Base-by-base conservation (phyloP, 1,140 invertebrate genomes). In the Anoplophora glabripennis region DNA sequence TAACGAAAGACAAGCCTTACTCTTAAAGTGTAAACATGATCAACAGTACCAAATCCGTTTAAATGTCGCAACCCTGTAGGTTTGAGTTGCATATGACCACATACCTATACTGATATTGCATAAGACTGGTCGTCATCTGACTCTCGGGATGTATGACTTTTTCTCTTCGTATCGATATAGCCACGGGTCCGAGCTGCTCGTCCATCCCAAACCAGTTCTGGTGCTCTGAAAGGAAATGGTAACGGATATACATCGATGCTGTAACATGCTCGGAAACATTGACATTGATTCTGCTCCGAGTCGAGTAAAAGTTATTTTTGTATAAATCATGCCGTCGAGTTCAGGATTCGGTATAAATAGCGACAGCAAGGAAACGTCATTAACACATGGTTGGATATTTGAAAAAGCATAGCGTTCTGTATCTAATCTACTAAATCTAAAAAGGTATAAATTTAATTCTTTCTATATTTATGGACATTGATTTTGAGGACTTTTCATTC, bases 161-260 rank as follows among this genome's bases (percentile, higher is more conserved):
- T 71, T 98, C 94, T 53, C 90, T 85, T 56, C 87, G 86, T 46
- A 99, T 86, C 54, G 93, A 96, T 59, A 98, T 87, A 7, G 94
- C 94, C 7, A 98, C 84, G n/a, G 96, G 95, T 3, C 96, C 96
- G 8, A 96, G 77, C 61, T 89, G 88, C 61, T 97, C 94, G 78
- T 98, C 95, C 82, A 92, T 90, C 11, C 96, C 95, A 79, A 98
- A 94, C 89, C 94, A 98, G 76, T 98, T 97, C 73, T 96, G 92
- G 80, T 98, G 95, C 49, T 95, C 94, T 92, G 78, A 11, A 66
- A 67, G 35, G 14, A 42, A 56, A 61, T 45, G 42, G 42, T 45
- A 45, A 45, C 42, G 42, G 42, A 45, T 45, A 45, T 45, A 18
- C 21, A 45, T 17, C 21, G 42, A 45, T 45, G 42, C 12, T 45